Conservation (phyloP, 1,140 invertebrate genomes). For the Phymastichus coffea region DNA sequence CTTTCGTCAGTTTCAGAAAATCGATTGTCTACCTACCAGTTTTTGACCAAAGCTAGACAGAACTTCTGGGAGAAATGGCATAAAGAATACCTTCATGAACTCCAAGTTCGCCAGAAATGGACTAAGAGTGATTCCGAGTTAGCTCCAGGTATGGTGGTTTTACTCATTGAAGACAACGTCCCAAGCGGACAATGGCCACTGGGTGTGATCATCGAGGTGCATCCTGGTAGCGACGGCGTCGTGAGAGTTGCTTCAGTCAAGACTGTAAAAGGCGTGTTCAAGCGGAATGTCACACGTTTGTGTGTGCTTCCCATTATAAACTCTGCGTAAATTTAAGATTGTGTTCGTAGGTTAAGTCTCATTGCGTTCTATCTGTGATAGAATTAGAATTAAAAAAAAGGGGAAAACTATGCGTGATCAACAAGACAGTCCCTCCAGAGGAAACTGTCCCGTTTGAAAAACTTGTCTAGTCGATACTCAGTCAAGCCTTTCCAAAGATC, state of each 20-base stretch:
- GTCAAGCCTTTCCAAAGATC: too few species aligned
- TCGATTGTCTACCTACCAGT: not conserved
- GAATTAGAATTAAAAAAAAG: too few species aligned
- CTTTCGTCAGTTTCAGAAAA: not conserved
- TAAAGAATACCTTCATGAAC: slow-evolving; percentile 32
- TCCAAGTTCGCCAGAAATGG: slow-evolving; percentile 18
- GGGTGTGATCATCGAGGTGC: slow-evolving; percentile 36
- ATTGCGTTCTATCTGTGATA: too few species aligned
- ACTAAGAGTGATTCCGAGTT: too few species aligned
- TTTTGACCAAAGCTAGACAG: slow-evolving; percentile 7
- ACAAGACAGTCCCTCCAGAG: too few species aligned
- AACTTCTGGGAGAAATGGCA: slow-evolving; percentile 37
- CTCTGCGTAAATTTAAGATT: too few species aligned
- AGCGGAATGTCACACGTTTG: not conserved
- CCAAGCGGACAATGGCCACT: slow-evolving; percentile 35
- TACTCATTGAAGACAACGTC: slow-evolving; percentile 32
- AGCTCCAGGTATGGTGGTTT: not conserved
- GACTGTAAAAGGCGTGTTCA: not conserved
- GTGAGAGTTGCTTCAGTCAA: not conserved
- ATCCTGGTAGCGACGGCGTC: not conserved
- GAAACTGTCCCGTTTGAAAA: too few species aligned
- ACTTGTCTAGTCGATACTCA: too few species aligned
- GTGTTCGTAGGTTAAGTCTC: too few species aligned
- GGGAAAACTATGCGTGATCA: too few species aligned
- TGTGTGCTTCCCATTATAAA: too few species aligned